Evolutionary conservation across 2,888 invertebrate genomes (phyloP).

Genomic region (Ormyrus rosae): DNA sequence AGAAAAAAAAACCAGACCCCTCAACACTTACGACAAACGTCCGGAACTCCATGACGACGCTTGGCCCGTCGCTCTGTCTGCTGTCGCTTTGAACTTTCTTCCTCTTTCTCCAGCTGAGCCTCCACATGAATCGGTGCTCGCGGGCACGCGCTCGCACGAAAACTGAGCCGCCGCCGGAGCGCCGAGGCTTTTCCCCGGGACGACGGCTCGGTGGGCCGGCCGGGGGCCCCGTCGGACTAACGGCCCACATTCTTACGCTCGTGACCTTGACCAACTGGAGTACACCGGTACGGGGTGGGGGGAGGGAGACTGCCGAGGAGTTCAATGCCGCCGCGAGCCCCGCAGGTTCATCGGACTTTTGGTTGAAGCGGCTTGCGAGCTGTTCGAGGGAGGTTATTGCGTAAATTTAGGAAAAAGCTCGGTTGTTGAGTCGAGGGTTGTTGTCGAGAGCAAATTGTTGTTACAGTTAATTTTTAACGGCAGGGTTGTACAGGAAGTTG

Average conservation of each 20-base stretch:
- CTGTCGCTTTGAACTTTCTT: conserved; percentile 3
- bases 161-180: conserved; percentile 32
- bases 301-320: neutral
- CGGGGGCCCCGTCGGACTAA: conserved; percentile 53
- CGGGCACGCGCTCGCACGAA: conserved; percentile 32
- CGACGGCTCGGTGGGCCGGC: neutral
- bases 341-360: no score
- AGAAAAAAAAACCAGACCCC: neutral
- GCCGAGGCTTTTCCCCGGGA: conserved; percentile 7
- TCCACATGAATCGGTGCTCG: conserved; percentile 32
- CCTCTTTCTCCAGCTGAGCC: conserved; percentile 37
- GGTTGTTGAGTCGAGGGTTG: no score
- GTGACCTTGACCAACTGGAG: conserved; percentile 66
- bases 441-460: no score
- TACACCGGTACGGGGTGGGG: neutral
- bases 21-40: conserved; percentile 67
- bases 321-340: conserved; percentile 35
- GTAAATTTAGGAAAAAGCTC: no score
- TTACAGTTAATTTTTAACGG: no score
- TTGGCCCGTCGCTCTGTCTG: neutral
- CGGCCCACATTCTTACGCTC: conserved; percentile 61
- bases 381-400: no score
- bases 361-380: no score
- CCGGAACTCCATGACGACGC: conserved; percentile 66
- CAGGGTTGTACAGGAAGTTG: no score